These are phyloP conservation scores for Serinus canaria DNA, from an alignment of 2,113 vertebrate genomes.

Conservation along the genomic window DNA sequence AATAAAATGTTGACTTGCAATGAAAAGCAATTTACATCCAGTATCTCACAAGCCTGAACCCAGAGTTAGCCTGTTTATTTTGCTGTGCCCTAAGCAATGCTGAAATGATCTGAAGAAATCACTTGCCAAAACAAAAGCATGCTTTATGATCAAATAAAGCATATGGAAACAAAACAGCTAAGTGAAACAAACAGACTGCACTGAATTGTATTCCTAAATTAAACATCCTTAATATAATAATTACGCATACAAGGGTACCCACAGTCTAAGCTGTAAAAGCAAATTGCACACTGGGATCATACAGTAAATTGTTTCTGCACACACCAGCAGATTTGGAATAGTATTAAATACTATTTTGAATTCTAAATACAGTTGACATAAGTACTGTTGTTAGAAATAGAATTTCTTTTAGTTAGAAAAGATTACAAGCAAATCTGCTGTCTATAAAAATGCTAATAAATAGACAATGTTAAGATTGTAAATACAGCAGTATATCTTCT, in stretches of 20 bases:
- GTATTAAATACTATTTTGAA: neutral
- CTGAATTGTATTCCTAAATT: neutral
- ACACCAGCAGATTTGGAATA: neutral
- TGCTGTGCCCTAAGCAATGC: neutral
- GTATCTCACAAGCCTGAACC: neutral
- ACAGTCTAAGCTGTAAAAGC: neutral
- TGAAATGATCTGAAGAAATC: conserved; percentile 7
- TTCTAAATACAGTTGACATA: neutral
- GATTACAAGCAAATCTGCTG: neutral
- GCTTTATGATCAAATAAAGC: neutral
- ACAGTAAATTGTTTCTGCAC: neutral
- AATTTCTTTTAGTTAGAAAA: neutral
- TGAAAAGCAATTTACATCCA: neutral
- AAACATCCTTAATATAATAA: neutral
- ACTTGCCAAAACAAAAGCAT: neutral
- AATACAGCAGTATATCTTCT: neutral
- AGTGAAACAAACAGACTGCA: neutral
- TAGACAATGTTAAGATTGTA: neutral
- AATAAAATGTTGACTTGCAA: neutral
- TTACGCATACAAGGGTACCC: neutral
- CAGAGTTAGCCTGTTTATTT: neutral
- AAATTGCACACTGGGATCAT: neutral
- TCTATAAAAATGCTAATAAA: neutral
- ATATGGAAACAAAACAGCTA: neutral
- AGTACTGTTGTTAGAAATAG: neutral